Evolutionary conservation across 1,140 invertebrate species (phyloP).

Genomic region (Thaumatotibia leucotreta): DNA sequence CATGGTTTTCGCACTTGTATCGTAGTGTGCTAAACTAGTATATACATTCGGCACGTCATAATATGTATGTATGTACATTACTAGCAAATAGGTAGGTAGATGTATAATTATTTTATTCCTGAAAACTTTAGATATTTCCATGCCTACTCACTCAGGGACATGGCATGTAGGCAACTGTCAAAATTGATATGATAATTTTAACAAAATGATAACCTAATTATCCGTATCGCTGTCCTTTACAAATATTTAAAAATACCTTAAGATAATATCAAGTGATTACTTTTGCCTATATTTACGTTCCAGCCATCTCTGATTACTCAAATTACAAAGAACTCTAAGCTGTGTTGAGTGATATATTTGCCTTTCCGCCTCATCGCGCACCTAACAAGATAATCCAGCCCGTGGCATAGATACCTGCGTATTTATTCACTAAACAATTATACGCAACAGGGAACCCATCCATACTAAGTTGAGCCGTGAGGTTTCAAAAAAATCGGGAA

Average conservation of each 20-base stretch:
- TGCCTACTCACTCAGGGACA: no score
- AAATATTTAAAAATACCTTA: neutral
- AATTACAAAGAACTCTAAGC: neutral
- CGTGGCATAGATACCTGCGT: constrained; percentile 12
- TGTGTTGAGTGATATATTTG: constrained; percentile 6
- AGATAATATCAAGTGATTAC: neutral
- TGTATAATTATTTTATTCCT: no score
- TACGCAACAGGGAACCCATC: neutral
- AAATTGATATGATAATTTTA: no score
- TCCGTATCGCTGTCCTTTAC: no score
- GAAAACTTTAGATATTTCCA: no score
- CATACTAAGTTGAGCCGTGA: neutral
- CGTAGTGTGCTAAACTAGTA: no score
- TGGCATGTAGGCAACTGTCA: no score
- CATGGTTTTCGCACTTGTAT: no score
- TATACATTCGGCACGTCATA: no score
- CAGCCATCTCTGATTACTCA: neutral
- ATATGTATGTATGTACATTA: no score
- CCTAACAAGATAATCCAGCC: constrained; percentile 47
- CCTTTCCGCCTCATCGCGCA: constrained; percentile 28
- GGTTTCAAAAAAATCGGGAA: neutral
- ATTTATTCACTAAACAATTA: neutral
- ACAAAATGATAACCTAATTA: no score
- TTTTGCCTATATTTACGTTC: neutral
- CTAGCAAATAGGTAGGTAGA: no score